Percentiles rank a stretch among this genome's conserved stretches.
Conservation (phyloP, 2,113 vertebrate genomes). For the Oncorhynchus gorbuscha region DNA sequence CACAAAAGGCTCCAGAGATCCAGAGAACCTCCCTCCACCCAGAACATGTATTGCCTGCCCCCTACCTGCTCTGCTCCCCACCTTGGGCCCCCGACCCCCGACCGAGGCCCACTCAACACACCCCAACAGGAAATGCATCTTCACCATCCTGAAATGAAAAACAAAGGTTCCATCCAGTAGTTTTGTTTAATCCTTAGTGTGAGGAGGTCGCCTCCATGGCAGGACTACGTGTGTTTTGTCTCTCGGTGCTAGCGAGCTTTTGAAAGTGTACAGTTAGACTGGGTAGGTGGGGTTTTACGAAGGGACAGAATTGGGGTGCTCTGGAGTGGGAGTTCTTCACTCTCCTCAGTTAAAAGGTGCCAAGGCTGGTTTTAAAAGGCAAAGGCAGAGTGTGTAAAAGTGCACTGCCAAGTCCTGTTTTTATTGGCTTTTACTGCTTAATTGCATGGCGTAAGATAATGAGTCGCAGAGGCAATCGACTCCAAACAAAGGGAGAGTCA, state of each 20-base stretch:
- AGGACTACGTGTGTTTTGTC: slow-evolving; percentile 1
- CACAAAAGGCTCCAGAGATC: slow-evolving; percentile 3
- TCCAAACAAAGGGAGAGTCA: slow-evolving; percentile 2
- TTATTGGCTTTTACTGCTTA: slow-evolving; percentile 36
- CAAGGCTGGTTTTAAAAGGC: slow-evolving; percentile 32
- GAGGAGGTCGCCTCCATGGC: slow-evolving; percentile 41
- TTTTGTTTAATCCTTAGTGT: slow-evolving; percentile 43
- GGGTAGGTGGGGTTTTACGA: slow-evolving; percentile 11
- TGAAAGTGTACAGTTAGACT: slow-evolving; percentile 30
- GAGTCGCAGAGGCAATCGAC: slow-evolving; percentile 9
- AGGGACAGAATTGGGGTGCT: slow-evolving; percentile 7
- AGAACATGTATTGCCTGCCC: neutral
- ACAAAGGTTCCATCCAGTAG: slow-evolving; percentile 55
- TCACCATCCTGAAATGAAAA: slow-evolving; percentile 44
- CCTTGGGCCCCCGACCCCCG: slow-evolving; percentile 9
- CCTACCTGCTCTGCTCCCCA: neutral
- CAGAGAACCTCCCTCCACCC: slow-evolving; percentile 20
- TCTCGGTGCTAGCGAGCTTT: neutral
- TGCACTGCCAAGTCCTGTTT: slow-evolving; percentile 33
- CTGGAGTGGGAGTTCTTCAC: slow-evolving; percentile 12
- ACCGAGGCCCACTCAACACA: neutral
- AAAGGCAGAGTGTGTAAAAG: slow-evolving; percentile 36
- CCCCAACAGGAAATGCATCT: slow-evolving; percentile 42
- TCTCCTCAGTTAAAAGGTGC: slow-evolving; percentile 17
- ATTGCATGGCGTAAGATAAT: slow-evolving; percentile 20